Evolutionary conservation across 2,888 invertebrate genomes (phyloP), one percentile per base, ranked within the genome.

Genomic region (Pantelozetes paolii): DNA sequence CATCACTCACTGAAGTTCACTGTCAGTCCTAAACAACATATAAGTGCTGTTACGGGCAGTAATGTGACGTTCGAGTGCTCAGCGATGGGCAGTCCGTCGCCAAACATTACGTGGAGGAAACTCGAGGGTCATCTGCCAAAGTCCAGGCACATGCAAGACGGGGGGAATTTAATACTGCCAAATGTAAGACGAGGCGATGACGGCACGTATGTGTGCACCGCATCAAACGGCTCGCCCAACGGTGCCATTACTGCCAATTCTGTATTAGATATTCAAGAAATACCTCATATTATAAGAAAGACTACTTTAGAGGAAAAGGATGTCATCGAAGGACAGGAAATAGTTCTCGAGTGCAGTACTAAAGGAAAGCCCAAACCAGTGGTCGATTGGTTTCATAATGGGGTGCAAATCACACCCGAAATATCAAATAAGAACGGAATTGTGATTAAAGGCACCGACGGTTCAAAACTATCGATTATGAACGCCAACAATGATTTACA

Each of bases 311-410:
- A 78, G 45, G 81, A 81, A 74, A 83, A 84, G 8, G 80, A 84
- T 5, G 85, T 85, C 13, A 84, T 85, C 78, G 86, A 86, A 79
- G 85, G 86, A 9, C 84, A 83, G 42, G 80, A 83, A 2, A 81
- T 86, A 1, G 81, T 82, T 71, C 79, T 88, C 71, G 83, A 84
- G 82, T 88, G 82, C 84, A 84, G 15, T 80, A 86, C 87, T 54
- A 85, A 84, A 11, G 94, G 93, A 0, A 86, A 87, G 69, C 94
- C 94, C 0, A 83, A 86, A 54, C 94, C 94, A 0, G 84, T 84
- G 3, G 85, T 92, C 45, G 88, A 88, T 77, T 95, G 95, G 95
- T 84, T 94, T 75, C 87, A 93, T 72, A 94, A 95, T 81, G 91
- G 92, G 0, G 87, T 89, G 77, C 86, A 88, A 2, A 85, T 93